Percentiles rank a stretch among this genome's conserved stretches.
These are phyloP conservation scores for Nycticorax nycticorax DNA, from an alignment of 2,113 vertebrate species.

Conservation along the genomic window DNA sequence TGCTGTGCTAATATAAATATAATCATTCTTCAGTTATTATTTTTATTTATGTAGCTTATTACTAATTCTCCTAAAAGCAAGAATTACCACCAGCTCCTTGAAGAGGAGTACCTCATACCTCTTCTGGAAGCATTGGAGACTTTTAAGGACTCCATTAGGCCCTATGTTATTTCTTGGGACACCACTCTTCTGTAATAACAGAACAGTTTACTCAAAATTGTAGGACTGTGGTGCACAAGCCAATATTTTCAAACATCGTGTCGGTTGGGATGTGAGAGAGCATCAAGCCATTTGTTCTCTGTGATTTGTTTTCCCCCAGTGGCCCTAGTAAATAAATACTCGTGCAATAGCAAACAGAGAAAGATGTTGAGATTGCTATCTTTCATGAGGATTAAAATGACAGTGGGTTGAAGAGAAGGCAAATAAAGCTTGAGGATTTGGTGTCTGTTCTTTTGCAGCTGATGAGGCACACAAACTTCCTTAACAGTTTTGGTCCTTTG, in stretches of 20 bases:
- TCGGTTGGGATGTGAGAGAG: not conserved
- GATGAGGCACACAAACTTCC: not conserved
- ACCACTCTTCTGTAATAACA: slow-evolving; percentile 6
- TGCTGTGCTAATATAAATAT: not conserved
- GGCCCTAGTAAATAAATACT: slow-evolving; percentile 50
- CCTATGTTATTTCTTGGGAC: slow-evolving; percentile 21
- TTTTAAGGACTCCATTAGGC: slow-evolving; percentile 28
- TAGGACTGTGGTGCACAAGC: slow-evolving; percentile 22
- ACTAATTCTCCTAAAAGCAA: not conserved
- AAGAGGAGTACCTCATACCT: not conserved
- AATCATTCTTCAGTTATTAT: not conserved
- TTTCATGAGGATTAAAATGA: slow-evolving; percentile 67
- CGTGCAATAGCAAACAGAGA: slow-evolving; percentile 31
- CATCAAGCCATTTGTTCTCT: slow-evolving; percentile 35
- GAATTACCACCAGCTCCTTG: not conserved
- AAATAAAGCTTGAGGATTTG: slow-evolving; percentile 51
- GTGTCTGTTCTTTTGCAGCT: slow-evolving; percentile 13
- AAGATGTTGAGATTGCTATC: slow-evolving; percentile 68
- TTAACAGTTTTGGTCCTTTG: slow-evolving; percentile 14
- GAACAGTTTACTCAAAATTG: slow-evolving; percentile 39
- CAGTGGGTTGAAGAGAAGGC: slow-evolving; percentile 12
- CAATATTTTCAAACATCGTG: slow-evolving; percentile 11
- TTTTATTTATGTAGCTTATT: slow-evolving; percentile 21
- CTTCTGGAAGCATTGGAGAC: not conserved
- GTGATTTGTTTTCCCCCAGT: slow-evolving; percentile 45